Evolutionary conservation across 2,888 invertebrate genomes (phyloP).

Genomic region (Oasisia sp.): DNA sequence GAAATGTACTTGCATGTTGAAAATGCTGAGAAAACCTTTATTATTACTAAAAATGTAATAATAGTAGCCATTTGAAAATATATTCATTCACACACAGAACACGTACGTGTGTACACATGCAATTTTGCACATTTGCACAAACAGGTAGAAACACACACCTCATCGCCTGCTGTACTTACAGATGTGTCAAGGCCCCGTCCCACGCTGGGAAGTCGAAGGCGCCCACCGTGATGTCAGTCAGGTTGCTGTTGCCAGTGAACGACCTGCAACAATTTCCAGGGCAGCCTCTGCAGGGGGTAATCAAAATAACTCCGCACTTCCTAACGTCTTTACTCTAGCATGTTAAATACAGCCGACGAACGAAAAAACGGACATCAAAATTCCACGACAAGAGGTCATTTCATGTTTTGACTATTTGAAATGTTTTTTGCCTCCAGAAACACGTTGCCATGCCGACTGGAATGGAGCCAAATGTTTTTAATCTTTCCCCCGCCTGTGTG

Average conservation of each 20-base stretch:
- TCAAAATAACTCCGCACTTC: background rate
- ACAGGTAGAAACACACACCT: background rate
- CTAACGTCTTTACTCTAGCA: background rate
- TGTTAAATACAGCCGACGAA: background rate
- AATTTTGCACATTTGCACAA: too few species aligned
- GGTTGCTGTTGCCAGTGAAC: background rate
- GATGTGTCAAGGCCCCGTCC: background rate
- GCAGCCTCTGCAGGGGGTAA: background rate
- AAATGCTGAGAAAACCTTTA: too few species aligned
- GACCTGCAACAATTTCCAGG: background rate
- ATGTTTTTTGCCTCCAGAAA: background rate
- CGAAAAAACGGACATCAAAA: background rate
- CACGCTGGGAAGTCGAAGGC: background rate
- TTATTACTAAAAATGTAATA: too few species aligned
- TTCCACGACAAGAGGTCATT: background rate
- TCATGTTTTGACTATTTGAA: background rate
- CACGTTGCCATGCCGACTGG: background rate
- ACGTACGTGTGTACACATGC: too few species aligned
- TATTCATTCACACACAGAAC: too few species aligned
- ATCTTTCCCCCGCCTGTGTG: background rate
- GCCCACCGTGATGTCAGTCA: background rate
- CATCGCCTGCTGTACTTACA: background rate
- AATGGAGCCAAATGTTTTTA: slow-evolving; percentile 1
- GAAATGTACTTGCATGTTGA: too few species aligned
- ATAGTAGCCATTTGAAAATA: too few species aligned